Evolutionary conservation across 2,888 invertebrate genomes (phyloP).

Genomic region (Papilio gigon): DNA sequence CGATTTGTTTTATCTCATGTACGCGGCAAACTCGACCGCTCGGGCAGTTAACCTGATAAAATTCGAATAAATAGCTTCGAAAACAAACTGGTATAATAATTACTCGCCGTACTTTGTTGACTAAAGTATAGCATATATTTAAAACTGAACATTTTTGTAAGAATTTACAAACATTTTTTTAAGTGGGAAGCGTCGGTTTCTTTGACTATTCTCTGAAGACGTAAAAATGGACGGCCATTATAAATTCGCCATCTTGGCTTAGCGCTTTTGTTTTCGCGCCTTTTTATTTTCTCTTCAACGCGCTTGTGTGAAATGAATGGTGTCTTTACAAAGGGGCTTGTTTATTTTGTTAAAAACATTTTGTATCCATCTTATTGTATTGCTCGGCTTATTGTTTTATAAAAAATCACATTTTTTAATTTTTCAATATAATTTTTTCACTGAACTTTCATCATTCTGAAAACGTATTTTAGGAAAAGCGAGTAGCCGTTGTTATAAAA

Average conservation of each 20-base stretch:
- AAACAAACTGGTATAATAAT: slow-evolving; percentile 4
- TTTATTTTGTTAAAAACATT: slow-evolving; percentile 22
- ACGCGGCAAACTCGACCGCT: slow-evolving; percentile 10
- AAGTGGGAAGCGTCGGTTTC: not conserved
- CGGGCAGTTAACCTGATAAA: slow-evolving; percentile 23
- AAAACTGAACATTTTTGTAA: not conserved
- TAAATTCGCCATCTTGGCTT: slow-evolving; percentile 25
- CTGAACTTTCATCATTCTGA: too few relatives aligned
- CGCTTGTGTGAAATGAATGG: slow-evolving; percentile 26
- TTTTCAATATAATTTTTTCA: not conserved
- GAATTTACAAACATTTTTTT: not conserved
- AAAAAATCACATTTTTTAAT: not conserved
- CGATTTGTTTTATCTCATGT: slow-evolving; percentile 13
- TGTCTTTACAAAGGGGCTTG: slow-evolving; percentile 22
- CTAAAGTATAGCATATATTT: not conserved
- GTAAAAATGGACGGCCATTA: slow-evolving; percentile 24
- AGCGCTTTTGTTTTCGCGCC: slow-evolving; percentile 24
- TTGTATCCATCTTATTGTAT: not conserved
- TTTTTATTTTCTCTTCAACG: slow-evolving; percentile 29
- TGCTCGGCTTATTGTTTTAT: not conserved
- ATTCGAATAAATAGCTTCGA: slow-evolving; percentile 1
- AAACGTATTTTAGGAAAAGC: too few relatives aligned
- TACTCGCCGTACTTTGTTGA: not conserved
- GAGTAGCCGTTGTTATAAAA: too few relatives aligned
- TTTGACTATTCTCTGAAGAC: slow-evolving; percentile 6